Conservation (phyloP, 2,888 invertebrate genomes). For the Macrosiphum euphorbiae region DNA sequence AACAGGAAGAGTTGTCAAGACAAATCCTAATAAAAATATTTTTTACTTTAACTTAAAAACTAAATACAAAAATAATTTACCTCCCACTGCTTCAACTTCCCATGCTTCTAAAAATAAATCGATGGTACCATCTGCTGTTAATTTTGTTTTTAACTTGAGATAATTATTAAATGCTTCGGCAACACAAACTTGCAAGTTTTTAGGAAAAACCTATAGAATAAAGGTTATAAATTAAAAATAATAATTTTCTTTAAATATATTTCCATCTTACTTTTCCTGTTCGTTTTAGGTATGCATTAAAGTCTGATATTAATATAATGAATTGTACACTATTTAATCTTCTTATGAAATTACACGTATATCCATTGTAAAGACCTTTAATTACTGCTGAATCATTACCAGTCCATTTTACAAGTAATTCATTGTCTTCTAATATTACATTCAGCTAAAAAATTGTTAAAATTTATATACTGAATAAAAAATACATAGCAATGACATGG, state of each 20-base stretch:
- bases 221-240: background rate
- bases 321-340: conserved; percentile 38
- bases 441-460: conserved; percentile 34
- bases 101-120: conserved; percentile 46
- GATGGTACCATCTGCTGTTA: background rate
- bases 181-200: conserved; percentile 55
- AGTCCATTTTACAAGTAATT: conserved; percentile 56
- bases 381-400: background rate
- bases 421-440: conserved; percentile 45
- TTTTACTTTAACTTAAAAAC: background rate
- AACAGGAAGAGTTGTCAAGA: conserved; percentile 50
- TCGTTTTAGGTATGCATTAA: conserved; percentile 41
- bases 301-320: conserved; percentile 18
- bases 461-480: background rate
- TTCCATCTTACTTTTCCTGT: conserved; percentile 35
- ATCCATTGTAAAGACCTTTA: conserved; percentile 56
- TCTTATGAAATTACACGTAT: conserved; percentile 52
- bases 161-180: conserved; percentile 58
- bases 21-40: conserved; percentile 41
- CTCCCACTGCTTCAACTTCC: conserved; percentile 58
- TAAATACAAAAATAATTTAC: conserved; percentile 37
- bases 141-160: conserved; percentile 47
- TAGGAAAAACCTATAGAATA: conserved; percentile 53
- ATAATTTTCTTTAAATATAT: background rate
- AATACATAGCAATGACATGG: background rate